Conservation (phyloP, 2,888 invertebrate species). For the Euzetes globulus region DNA sequence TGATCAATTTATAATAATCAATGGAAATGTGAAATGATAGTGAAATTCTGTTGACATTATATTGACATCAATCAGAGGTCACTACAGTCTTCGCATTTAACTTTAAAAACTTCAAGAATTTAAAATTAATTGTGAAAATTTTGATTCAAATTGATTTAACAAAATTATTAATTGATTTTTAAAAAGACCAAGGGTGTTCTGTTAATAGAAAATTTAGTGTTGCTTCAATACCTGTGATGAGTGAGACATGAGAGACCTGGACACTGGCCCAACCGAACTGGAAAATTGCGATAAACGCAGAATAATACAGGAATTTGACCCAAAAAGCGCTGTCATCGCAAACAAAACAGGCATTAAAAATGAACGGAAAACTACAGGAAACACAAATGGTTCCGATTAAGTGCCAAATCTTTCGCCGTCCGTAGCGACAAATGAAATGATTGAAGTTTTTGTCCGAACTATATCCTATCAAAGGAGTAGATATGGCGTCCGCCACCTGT, state of each 20-base stretch:
- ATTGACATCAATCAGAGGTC: not conserved
- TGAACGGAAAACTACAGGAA: conserved; percentile 70
- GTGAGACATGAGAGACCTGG: conserved; percentile 83
- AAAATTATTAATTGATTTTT: no score
- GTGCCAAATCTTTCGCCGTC: conserved; percentile 53
- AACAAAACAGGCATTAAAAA: conserved; percentile 68
- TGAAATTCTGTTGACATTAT: no score
- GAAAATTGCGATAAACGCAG: conserved; percentile 68
- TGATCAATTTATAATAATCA: not conserved
- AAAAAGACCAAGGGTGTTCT: no score
- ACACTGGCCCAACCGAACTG: conserved; percentile 90
- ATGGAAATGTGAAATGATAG: no score
- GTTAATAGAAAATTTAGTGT: no score
- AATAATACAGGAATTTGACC: conserved; percentile 66
- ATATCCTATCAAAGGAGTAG: conserved; percentile 75
- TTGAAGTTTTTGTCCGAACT: conserved; percentile 52
- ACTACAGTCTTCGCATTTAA: no score
- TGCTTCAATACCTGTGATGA: conserved; percentile 53
- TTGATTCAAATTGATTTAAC: no score
- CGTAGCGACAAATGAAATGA: conserved; percentile 46
- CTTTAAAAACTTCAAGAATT: no score
- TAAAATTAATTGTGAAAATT: no score
- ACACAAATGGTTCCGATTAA: conserved; percentile 65
- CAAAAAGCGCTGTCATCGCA: conserved; percentile 59
- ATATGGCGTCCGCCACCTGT: conserved; percentile 71